Base-by-base conservation (phyloP, 2,888 invertebrate genomes). In the Macrophya alboannulata region DNA sequence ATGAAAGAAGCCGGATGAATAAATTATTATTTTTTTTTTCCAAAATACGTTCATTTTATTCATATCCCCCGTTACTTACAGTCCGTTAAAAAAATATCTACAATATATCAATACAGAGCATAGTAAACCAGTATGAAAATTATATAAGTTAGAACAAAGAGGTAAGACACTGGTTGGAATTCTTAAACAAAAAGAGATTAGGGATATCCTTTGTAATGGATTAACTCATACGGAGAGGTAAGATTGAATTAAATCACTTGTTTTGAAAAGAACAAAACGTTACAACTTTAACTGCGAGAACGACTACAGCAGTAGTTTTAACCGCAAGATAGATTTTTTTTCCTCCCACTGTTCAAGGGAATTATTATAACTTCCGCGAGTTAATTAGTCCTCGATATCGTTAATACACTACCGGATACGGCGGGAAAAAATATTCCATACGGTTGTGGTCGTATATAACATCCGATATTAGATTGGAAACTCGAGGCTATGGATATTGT, bases 1-100 rank as follows among this genome's bases (percentile, higher is more conserved):
- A 77, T 43, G 25, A 31, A 25, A 55, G 21, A 51, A 51, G 15
- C 51, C 15, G 4, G 17, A 79, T 40, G 25, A 79, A 59, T 59
- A 59, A 59, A 59, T 79, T 40, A 59, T 79, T 79, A 59, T 79
- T 79, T 79, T 55, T 59, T 62, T 31, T 43, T 31, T 72, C 17
- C n/a, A 37, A 37, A 62, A 79, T 10, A 51, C 15, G 17, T 6
- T 17, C 37, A 55, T 51, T n/a, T 77, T 77, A 15, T 77, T 77
- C 43, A 25, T 43, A n/a, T n/a, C 45, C 31, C 21, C 72, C 1
- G 2, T 21, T 17, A 45, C 25, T 25, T 15, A 68, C 15, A 43
- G 21, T 45, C 21, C n/a, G 43, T 17, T 43, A 43, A 6, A 43
- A 6, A 45, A 74, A 17, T 62, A 1, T 25, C 12, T 12, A 21